These are phyloP conservation scores for Aphidius ervi DNA, from an alignment of 1,140 invertebrate species.

Conservation along the genomic window DNA sequence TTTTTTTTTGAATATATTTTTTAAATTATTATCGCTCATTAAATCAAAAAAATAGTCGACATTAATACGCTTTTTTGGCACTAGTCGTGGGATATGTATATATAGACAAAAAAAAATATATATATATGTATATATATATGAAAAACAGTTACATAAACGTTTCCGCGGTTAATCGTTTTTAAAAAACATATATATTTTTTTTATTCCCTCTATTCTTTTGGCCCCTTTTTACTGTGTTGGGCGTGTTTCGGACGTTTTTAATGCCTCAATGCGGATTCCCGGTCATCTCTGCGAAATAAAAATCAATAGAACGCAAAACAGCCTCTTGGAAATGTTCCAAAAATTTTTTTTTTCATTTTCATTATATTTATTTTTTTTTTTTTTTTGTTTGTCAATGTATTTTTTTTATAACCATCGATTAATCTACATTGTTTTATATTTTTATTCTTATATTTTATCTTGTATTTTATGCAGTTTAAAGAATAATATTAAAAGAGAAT, in stretches of 20 bases:
- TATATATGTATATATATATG: too few species aligned
- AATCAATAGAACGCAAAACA: conserved; percentile 40
- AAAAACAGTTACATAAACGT: too few species aligned
- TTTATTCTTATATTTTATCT: conserved; percentile 11
- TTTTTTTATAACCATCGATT: not conserved
- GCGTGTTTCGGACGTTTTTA: conserved; percentile 9
- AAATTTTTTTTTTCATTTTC: conserved; percentile 16
- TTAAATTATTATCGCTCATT: too few species aligned
- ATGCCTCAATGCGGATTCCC: conserved; percentile 22
- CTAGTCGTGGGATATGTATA: too few species aligned
- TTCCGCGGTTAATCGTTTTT: not conserved
- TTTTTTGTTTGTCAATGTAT: not conserved
- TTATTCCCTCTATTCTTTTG: conserved; percentile 5
- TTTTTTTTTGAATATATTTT: too few species aligned
- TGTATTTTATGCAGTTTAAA: conserved; percentile 9
- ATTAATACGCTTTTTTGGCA: too few species aligned
- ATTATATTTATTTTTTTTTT: not conserved
- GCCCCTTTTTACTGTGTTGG: conserved; percentile 5
- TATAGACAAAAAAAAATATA: too few species aligned
- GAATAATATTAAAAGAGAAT: not conserved
- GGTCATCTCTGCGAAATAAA: conserved; percentile 34
- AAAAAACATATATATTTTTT: not conserved
- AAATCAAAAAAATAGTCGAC: too few species aligned
- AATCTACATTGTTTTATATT: not conserved
- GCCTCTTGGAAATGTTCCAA: conserved; percentile 40